Evolutionary conservation across 2,113 vertebrate genomes (phyloP), one percentile per base, ranked within the genome.

Genomic region (Electrona antarctica): DNA sequence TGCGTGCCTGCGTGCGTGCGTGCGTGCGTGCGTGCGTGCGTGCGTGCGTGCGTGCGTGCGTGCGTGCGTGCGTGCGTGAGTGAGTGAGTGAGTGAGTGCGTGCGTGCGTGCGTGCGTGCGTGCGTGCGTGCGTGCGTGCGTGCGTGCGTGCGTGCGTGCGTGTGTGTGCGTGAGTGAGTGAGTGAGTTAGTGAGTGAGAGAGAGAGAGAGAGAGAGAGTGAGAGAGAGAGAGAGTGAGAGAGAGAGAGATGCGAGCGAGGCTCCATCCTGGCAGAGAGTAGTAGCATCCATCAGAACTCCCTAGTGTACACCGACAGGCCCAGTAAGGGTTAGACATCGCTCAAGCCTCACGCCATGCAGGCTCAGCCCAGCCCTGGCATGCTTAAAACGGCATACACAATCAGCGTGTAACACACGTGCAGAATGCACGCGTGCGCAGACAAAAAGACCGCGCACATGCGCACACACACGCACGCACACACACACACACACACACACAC

Each of bases 251-350:
- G 15, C 12, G 15, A 33, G 21, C 7, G 8, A 9, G 63, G 49
- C 12, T 28, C 51, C 52, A 65, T 51, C 64, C 64, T 41, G 12
- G 21, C 12, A 59, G 48, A 71, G 64, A 60, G 55, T 45, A 60
- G 55, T 45, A 48, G 29, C 68, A 71, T 77, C 67, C 62, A 77
- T 77, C 75, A 71, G 6, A 13, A 7, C 28, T n/a, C 49, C 21
- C 50, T 28, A 3, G 55, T 11, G 12, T 51, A 15, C 55, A 45
- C 13, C 46, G 60, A 64, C 60, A 69, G 60, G 11, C 47, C n/a
- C 51, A 54, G 60, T 69, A 65, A 68, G 59, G 28, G 60, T 59
- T 15, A 54, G 46, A 41, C 49, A 67, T 51, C 6, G 60, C 29
- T 62, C 69, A 71, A 13, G n/a, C 69, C 29, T 62, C 69, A 71